Evolutionary conservation across 2,888 invertebrate species (phyloP), one percentile per base, ranked within the genome.

Genomic region (Rhagophthalmus giganteus): DNA sequence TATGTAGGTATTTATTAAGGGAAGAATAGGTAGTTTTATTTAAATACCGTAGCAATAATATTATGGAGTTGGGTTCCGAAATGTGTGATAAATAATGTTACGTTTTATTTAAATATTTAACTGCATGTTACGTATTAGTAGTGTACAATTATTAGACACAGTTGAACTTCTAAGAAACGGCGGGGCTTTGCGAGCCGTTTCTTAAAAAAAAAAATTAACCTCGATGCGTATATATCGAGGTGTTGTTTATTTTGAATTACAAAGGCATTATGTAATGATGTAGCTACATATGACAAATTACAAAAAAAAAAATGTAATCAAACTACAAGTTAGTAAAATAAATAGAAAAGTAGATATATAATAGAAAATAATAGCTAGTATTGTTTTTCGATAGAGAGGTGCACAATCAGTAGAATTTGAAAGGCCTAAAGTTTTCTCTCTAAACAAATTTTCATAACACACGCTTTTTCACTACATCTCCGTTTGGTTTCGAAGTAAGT

Each of bases 21-120:
- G 20, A 31, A 15, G 15, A 45, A 38, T 6, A 32, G 16, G 26
- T 40, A 51, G 45, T 31, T 51, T 51, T 51, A 46, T 51, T 51
- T 51, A 51, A 31, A 51, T 76, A 76, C 75, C 74, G 75, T 77
- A 78, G 78, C 78, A 79, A 79, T 78, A 78, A 77, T 69, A 71
- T 65, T 64, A 71, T 65, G 52, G 61, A 65, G 60, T 65, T 66
- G 58, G 63, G 62, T 66, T 66, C 63, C 59, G 64, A 66, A 65
- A 65, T 63, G 67, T 68, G 68, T 67, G 68, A 68, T 68, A 68
- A 63, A 62, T 57, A 63, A 50, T 60, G 56, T 59, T 59, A 57
- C 52, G 35, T 57, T 55, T 52, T 51, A 35, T 48, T 55, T 55
- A 45, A 44, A 64, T 67, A 63, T 62, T 59, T 67, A 64, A 69